Percentiles rank a stretch among this genome's conserved stretches.
These are phyloP conservation scores for Chaetops frenatus DNA, from an alignment of 2,113 vertebrate species.

Conservation along the genomic window DNA sequence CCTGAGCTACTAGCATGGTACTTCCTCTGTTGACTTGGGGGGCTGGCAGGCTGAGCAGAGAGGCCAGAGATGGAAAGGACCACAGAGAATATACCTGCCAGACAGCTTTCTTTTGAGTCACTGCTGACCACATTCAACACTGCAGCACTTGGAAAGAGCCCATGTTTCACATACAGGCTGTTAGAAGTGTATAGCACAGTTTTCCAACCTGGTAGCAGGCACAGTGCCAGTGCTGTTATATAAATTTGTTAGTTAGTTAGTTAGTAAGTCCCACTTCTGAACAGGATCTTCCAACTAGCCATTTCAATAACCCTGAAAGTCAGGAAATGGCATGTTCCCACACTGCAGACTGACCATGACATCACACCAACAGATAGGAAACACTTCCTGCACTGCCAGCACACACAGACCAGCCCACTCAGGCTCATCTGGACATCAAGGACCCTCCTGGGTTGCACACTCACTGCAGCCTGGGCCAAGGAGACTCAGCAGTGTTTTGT, in stretches of 20 bases:
- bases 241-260: background rate
- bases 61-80: background rate
- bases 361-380: background rate
- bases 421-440: background rate
- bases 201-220: background rate
- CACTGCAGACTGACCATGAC: background rate
- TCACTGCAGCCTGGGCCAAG: background rate
- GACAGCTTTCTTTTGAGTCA: background rate
- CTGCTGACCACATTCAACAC: background rate
- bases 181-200: rapidly evolving
- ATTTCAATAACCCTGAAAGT: background rate
- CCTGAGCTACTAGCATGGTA: background rate
- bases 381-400: background rate
- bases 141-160: background rate
- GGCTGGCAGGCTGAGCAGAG: background rate
- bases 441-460: background rate
- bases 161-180: background rate
- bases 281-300: background rate
- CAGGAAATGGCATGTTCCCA: background rate
- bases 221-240: background rate
- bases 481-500: background rate
- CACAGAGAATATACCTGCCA: background rate
- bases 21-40: rapidly evolving
- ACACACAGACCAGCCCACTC: background rate
- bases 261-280: background rate